Evolutionary conservation across 2,113 vertebrate genomes (phyloP).

Genomic region (Phocoena phocoena): DNA sequence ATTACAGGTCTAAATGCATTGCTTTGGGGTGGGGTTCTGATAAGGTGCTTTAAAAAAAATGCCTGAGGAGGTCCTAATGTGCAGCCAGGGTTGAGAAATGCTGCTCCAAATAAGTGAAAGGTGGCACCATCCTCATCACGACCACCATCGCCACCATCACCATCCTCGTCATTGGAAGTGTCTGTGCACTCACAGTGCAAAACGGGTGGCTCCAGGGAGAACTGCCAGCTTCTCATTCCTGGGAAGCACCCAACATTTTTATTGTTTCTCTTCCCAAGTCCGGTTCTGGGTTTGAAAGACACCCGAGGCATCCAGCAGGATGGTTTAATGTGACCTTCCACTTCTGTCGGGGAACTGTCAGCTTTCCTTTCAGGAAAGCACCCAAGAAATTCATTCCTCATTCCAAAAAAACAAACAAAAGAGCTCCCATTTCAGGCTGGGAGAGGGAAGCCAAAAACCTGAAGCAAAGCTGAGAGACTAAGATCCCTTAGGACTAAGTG

Average conservation of each 20-base stretch:
- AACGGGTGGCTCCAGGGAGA: background rate
- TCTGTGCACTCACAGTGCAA: background rate
- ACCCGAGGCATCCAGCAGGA: fast-evolving
- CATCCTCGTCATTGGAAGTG: fast-evolving
- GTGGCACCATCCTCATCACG: fast-evolving
- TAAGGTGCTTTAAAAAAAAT: background rate
- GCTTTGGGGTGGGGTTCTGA: background rate
- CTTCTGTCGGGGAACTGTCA: background rate
- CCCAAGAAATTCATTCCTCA: background rate
- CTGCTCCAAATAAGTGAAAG: background rate
- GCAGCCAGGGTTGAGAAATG: background rate
- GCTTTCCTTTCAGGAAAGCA: background rate
- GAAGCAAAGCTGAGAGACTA: background rate
- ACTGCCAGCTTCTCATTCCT: background rate
- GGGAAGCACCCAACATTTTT: conserved; percentile 20
- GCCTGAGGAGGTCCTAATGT: background rate
- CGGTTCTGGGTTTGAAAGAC: background rate
- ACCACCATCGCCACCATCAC: fast-evolving
- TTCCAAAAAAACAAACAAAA: background rate
- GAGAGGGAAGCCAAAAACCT: background rate
- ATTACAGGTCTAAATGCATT: conserved; percentile 32
- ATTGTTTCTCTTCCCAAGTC: background rate
- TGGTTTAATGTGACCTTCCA: background rate
- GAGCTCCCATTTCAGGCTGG: background rate
- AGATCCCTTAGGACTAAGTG: background rate